Evolutionary conservation across 2,113 vertebrate species (phyloP), one percentile per base, ranked within the genome.

Genomic region (Paracanthobrama guichenoti): DNA sequence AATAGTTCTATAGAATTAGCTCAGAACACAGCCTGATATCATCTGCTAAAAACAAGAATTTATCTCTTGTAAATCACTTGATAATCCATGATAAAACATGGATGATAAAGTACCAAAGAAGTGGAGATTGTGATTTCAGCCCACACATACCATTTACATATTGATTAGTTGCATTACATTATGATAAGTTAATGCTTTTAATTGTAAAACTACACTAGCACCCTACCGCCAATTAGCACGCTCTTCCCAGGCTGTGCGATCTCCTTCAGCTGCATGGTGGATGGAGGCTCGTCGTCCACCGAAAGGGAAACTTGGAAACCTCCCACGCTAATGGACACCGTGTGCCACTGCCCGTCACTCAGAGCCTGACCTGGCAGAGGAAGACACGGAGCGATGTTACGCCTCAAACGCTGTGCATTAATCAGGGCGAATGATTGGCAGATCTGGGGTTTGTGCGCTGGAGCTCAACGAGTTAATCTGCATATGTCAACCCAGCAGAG

Each of bases 261-360:
- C 1, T 88, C 88, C 22, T 91, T 92, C 12, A 95, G 93, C 0
- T 94, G 93, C 88, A 92, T 83, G 0, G 94, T 93, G 0, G 93
- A 94, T 0, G 94, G 84, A 10, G 93, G 92, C 0, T 94, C 93
- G 0, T 93, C 92, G 88, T 97, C 96, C 88, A 96, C 83, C 0
- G 94, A 94, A 86, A 97, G 87, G 11, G 95, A 95, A 75, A 96
- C 92, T 55, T 94, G 95, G 76, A 93, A 92, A 81, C 94, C 93
- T 31, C 94, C 93, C 81, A 95, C 93, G 0, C 92, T 95, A 87
- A 96, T 92, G 87, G 89, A 92, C 42, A 96, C 92, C 0, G 93
- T 93, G 86, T 96, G 96, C 96, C 96, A 97, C 73, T 95, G 89
- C 2, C 96, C 96, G 18, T 97, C 95, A 0, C 95, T 93, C 83